Base-by-base conservation (phyloP, 2,797 vertebrate species). In the Mallotus villosus region DNA sequence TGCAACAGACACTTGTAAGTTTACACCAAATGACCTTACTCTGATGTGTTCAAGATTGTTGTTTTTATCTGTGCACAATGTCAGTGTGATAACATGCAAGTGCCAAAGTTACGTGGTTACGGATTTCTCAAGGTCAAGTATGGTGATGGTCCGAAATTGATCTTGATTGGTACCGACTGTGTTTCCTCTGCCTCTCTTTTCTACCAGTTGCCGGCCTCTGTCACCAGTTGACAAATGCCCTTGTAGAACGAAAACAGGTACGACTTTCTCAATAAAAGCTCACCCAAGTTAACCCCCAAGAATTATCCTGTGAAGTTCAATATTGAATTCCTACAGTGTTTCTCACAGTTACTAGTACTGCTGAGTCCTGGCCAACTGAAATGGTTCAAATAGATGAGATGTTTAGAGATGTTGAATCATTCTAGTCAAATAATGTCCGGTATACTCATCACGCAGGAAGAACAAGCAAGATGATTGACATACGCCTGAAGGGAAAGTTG, bases 191-290 rank as follows among this genome's bases (percentile, higher is more conserved):
- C 1, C n/a, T 63, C 67, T 16, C 66, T 73, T 21, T 77, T 72
- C 21, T 22, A 85, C 60, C 89, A 99, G 98, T 99, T 94, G 97
- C 98, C 92, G 97, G 98, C 87, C 95, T 99, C 78, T 99, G 98
- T 92, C 98, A 99, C 91, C 97, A 99, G 92, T 93, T 99, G 93
- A 99, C 97, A 90, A 98, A 97, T 75, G 96, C 98, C 85, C 95
- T 99, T 73, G 97, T 99, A 90, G 97, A 99, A 84, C 94, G 97
- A 89, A 99, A 99, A 92, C 98, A 99, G 97, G 98, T 97, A 90
- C 94, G 92, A 63, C 34, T 29, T 1, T 34, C 22, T 12, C 3
- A 2, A 22, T 21, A 5, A 41, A 34, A 65, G 49, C 16, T 7
- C 27, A 37, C 0, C 49, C 32, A 7, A n/a, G n/a, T 60, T 0